A percentile compares a stretch with the other conserved stretches of the same genome.
phyloP scores from a whole-genome alignment of 2,797 vertebrate species.

The Anabas testudineus region DNA sequence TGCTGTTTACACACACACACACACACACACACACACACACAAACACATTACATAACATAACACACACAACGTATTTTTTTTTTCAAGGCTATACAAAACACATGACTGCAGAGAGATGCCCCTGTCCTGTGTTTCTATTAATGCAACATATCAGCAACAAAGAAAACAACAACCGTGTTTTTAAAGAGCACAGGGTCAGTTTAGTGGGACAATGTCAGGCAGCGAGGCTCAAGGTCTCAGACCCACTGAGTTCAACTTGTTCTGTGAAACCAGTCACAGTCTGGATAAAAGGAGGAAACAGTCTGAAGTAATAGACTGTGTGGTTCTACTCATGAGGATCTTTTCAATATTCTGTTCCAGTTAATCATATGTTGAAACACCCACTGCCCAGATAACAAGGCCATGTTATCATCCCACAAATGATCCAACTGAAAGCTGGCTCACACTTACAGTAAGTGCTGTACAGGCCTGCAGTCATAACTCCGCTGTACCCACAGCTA shows the following conservation, averaged over 20 bases:
- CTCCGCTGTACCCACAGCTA: neutral
- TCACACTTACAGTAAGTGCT: no score
- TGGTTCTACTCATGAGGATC: neutral
- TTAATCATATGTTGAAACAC: neutral
- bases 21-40: constrained; percentile 29
- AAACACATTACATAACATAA: constrained; percentile 45
- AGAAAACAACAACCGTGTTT: constrained; percentile 59
- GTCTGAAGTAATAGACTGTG: neutral
- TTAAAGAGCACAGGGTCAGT: constrained; percentile 53
- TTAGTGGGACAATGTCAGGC: constrained; percentile 46
- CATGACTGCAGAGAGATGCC: constrained; percentile 10
- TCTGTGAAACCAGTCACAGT: constrained; percentile 11
- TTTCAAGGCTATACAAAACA: constrained; percentile 35
- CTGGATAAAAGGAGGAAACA: neutral
- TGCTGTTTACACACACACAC: neutral
- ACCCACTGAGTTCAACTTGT: constrained; percentile 30
- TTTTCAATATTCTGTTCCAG: neutral
- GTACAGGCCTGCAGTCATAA: constrained; percentile 1
- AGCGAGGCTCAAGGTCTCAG: constrained; percentile 47
- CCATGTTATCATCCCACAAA: neutral
- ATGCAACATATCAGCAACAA: constrained; percentile 45
- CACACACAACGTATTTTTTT: constrained; percentile 7
- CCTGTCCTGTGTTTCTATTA: constrained; percentile 30
- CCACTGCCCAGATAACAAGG: neutral
- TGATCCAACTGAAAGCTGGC: neutral